phyloP scores from a whole-genome alignment of 2,888 invertebrate species.

The Drosophila lacicola region DNA sequence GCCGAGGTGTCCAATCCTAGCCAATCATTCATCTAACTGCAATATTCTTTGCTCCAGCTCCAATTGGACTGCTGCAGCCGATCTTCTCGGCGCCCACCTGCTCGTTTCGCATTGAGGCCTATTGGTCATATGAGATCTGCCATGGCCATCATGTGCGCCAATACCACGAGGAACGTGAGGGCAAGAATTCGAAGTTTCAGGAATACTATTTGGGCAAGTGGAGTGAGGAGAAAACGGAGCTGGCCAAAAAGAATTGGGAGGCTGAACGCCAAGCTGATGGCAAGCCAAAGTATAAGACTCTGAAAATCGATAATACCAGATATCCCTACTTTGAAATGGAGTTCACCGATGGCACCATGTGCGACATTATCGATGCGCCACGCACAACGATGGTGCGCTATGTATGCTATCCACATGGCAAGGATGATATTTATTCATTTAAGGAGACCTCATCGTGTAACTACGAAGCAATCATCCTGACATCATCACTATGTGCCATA shows the following conservation, averaged over 20 bases:
- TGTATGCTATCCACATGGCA: slow-evolving; percentile 94
- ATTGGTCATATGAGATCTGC: slow-evolving; percentile 98
- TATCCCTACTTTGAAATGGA: slow-evolving; percentile 95
- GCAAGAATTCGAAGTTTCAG: slow-evolving; percentile 92
- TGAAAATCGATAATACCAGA: slow-evolving; percentile 94
- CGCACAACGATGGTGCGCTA: slow-evolving; percentile 93
- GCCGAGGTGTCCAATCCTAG: not conserved
- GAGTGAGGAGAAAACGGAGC: slow-evolving; percentile 88
- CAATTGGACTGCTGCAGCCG: slow-evolving; percentile 91
- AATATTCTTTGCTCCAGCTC: slow-evolving; percentile 84
- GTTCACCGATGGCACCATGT: slow-evolving; percentile 95
- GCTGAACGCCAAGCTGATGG: slow-evolving; percentile 86
- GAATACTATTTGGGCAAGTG: slow-evolving; percentile 94
- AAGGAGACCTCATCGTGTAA: slow-evolving; percentile 97
- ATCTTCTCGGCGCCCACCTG: slow-evolving; percentile 92
- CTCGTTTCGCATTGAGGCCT: slow-evolving; percentile 94
- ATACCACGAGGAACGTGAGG: slow-evolving; percentile 97
- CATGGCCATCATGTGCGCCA: slow-evolving; percentile 96
- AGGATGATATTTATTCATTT: slow-evolving; percentile 96
- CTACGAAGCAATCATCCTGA: slow-evolving; percentile 95
- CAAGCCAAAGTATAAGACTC: slow-evolving; percentile 86
- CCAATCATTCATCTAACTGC: not conserved
- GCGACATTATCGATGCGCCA: slow-evolving; percentile 95
- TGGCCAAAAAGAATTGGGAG: slow-evolving; percentile 86
- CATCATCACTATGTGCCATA: slow-evolving; percentile 94